A percentile compares a stretch with the other conserved stretches of the same genome.
phyloP scores from a whole-genome alignment of 2,113 vertebrate species.

The Atherinomorus stipes region DNA sequence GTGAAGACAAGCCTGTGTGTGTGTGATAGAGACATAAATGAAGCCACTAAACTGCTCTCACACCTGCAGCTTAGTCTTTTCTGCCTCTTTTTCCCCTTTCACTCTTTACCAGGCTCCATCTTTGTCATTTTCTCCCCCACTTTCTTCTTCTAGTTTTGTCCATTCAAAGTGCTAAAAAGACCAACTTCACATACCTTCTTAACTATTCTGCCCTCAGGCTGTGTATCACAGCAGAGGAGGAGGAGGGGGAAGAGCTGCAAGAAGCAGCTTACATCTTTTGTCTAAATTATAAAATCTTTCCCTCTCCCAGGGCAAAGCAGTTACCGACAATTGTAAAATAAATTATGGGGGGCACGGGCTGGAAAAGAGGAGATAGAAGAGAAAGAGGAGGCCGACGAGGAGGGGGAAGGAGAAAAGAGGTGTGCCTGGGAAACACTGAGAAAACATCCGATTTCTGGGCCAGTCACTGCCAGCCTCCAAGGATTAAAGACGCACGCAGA shows the following conservation, averaged over 20 bases:
- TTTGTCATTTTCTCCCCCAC: slow-evolving; percentile 4
- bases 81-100: slow-evolving; percentile 12
- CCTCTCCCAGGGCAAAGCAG: slow-evolving; percentile 4
- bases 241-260: slow-evolving; percentile 31
- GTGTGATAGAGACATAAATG: background rate
- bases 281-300: slow-evolving; percentile 36
- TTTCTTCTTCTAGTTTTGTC: slow-evolving; percentile 17
- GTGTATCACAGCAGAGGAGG: slow-evolving; percentile 26
- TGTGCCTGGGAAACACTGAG: slow-evolving; percentile 75
- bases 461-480: slow-evolving; percentile 67
- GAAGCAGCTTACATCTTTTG: slow-evolving; percentile 34
- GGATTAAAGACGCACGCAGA: slow-evolving; percentile 63
- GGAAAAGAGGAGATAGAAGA: background rate
- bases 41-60: slow-evolving; percentile 12
- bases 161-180: slow-evolving; percentile 52
- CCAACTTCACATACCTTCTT: slow-evolving; percentile 67
- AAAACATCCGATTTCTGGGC: slow-evolving; percentile 79
- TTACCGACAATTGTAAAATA: slow-evolving; percentile 43
- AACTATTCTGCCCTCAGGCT: slow-evolving; percentile 64
- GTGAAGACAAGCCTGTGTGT: background rate
- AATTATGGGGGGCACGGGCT: slow-evolving; percentile 25
- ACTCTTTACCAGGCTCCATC: slow-evolving; percentile 23
- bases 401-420: slow-evolving; percentile 53
- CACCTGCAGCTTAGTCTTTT: slow-evolving; percentile 50
- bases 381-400: slow-evolving; percentile 19